Conservation (phyloP, 1,140 invertebrate species). For the Drosophila gunungcola region DNA sequence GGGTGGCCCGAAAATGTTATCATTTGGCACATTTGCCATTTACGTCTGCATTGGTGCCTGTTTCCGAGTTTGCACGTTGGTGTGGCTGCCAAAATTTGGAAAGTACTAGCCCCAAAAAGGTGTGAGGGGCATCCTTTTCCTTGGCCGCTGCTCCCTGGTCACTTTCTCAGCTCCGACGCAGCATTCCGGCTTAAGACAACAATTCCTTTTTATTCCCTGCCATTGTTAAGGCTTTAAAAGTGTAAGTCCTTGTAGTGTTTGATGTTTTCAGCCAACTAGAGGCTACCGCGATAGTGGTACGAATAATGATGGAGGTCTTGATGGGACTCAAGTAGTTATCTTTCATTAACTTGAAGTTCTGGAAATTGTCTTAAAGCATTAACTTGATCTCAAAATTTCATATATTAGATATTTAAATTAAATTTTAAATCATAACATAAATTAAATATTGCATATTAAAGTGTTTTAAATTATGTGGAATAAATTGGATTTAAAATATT, state of each 20-base stretch:
- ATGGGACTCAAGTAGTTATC: too few relatives aligned
- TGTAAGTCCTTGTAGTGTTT: conserved; percentile 4
- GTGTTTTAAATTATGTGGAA: too few relatives aligned
- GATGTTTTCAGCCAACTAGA: background rate
- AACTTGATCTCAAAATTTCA: too few relatives aligned
- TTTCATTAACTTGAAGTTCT: too few relatives aligned
- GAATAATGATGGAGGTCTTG: too few relatives aligned
- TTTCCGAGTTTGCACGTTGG: conserved; percentile 1
- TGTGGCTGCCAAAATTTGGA: conserved; percentile 12
- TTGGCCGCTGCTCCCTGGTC: conserved; percentile 30
- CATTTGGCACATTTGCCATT: conserved; percentile 75
- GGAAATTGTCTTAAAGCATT: too few relatives aligned
- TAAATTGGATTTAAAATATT: too few relatives aligned
- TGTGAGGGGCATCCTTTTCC: conserved; percentile 9
- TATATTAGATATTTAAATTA: too few relatives aligned
- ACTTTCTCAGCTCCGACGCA: background rate
- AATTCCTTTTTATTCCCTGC: conserved; percentile 1
- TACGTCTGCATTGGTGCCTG: conserved; percentile 28
- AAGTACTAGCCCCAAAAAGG: background rate
- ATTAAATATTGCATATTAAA: too few relatives aligned
- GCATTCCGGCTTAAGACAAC: conserved; percentile 35
- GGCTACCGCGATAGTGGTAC: background rate
- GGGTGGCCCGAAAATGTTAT: conserved; percentile 64
- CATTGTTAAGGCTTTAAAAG: conserved; percentile 19
- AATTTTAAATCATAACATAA: too few relatives aligned